Evolutionary conservation across 2,113 vertebrate species (phyloP).

Genomic region (Atrichornis clamosus): DNA sequence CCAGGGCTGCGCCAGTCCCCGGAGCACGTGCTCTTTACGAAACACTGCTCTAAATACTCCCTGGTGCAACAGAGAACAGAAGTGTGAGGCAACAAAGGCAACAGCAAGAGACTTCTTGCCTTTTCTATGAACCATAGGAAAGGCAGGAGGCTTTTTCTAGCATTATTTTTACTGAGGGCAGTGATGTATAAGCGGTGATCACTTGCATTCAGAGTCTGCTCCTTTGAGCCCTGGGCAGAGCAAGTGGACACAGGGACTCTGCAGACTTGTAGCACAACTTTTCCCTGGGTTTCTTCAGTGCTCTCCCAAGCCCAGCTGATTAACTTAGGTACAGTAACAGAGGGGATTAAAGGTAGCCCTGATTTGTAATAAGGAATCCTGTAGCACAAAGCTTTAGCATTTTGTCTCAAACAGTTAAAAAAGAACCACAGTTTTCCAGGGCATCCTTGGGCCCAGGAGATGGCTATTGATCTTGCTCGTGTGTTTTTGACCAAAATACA

Average conservation of each 20-base stretch:
- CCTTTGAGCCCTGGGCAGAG: neutral
- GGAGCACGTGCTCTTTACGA: neutral
- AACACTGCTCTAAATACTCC: neutral
- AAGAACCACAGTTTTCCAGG: neutral
- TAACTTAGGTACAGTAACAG: neutral
- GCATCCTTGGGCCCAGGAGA: neutral
- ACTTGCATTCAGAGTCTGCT: neutral
- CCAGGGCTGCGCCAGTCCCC: neutral
- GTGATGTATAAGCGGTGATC: neutral
- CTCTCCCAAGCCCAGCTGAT: neutral
- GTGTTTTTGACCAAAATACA: neutral
- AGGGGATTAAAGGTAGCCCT: neutral
- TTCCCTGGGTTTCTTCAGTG: neutral
- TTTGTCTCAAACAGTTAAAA: neutral
- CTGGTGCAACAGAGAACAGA: neutral
- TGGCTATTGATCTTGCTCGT: neutral
- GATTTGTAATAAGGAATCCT: neutral
- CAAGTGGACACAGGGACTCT: neutral
- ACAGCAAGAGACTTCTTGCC: neutral
- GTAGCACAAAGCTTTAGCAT: neutral
- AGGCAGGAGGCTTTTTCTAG: neutral
- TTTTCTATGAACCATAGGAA: neutral
- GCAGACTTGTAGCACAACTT: neutral
- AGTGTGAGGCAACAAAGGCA: neutral
- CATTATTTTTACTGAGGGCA: neutral